A percentile compares a stretch with the other conserved stretches of the same genome.
Conservation (phyloP, 2,113 vertebrate species). For the Nyctereutes procyonoides region DNA sequence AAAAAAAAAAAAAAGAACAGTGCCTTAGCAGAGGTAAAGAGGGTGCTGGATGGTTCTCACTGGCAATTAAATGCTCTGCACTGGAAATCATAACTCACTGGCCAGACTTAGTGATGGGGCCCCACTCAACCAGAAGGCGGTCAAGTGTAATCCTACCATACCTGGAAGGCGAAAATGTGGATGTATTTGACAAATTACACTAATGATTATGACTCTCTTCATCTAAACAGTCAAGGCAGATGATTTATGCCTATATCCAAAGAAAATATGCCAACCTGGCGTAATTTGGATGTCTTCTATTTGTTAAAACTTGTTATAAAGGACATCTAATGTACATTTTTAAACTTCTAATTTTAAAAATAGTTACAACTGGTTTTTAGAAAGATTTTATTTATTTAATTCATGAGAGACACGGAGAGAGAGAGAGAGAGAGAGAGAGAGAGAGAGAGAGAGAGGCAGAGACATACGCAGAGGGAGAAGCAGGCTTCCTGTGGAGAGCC, state of each 20-base stretch:
- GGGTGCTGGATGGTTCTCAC: neutral
- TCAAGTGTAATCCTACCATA: too few relatives aligned
- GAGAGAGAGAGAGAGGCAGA: too few relatives aligned
- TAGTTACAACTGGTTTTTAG: neutral
- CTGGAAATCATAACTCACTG: neutral
- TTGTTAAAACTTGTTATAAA: neutral
- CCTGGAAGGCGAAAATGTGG: neutral
- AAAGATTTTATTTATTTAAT: too few relatives aligned
- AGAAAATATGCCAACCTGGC: neutral
- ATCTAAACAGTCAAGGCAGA: neutral
- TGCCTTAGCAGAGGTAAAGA: neutral
- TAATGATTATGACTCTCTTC: neutral
- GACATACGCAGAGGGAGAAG: too few relatives aligned
- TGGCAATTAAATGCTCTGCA: neutral
- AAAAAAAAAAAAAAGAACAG: too few relatives aligned
- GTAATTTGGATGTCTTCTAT: neutral
- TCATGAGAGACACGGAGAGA: too few relatives aligned
- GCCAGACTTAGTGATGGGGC: neutral
- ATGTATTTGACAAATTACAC: neutral
- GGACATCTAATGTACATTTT: neutral
- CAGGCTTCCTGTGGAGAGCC: too few relatives aligned
- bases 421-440: too few relatives aligned
- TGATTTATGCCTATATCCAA: neutral
- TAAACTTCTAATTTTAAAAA: neutral
- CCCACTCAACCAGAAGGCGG: neutral